Percentiles rank a stretch among this genome's conserved stretches.
These are phyloP conservation scores for Yoshiicerus persimilis DNA, from an alignment of 1,140 invertebrate species.

Conservation along the genomic window DNA sequence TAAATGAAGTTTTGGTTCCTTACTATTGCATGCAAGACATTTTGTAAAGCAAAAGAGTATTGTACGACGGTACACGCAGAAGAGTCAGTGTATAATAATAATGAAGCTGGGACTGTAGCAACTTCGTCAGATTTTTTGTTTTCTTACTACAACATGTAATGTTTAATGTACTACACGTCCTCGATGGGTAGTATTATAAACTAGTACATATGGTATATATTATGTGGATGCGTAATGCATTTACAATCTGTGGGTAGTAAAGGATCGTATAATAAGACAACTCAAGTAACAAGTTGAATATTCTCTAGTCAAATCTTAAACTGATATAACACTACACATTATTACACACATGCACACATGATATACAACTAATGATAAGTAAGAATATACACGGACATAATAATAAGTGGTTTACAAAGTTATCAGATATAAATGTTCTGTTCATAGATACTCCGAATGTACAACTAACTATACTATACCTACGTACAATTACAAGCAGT, in stretches of 20 bases:
- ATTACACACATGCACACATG: no score
- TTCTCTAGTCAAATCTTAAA: neutral
- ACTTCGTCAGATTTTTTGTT: neutral
- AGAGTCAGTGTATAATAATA: neutral
- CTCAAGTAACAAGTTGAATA: neutral
- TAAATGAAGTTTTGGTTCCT: neutral
- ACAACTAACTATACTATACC: no score
- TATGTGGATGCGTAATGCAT: neutral
- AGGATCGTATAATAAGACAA: neutral
- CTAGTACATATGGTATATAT: neutral
- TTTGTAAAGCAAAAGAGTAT: neutral
- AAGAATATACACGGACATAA: neutral
- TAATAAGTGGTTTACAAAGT: neutral
- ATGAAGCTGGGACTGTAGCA: neutral
- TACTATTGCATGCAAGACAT: neutral
- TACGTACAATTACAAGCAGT: no score
- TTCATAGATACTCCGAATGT: no score
- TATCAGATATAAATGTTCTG: neutral
- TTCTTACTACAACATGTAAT: neutral
- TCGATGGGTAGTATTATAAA: neutral
- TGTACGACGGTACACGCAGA: neutral
- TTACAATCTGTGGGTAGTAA: neutral
- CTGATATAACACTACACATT: neutral
- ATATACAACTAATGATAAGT: neutral
- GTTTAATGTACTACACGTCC: neutral